Percentiles rank a stretch among this genome's conserved stretches.
Conservation (phyloP, 92 coral and sea anemone species). For the Zoanthus sociatus region DNA sequence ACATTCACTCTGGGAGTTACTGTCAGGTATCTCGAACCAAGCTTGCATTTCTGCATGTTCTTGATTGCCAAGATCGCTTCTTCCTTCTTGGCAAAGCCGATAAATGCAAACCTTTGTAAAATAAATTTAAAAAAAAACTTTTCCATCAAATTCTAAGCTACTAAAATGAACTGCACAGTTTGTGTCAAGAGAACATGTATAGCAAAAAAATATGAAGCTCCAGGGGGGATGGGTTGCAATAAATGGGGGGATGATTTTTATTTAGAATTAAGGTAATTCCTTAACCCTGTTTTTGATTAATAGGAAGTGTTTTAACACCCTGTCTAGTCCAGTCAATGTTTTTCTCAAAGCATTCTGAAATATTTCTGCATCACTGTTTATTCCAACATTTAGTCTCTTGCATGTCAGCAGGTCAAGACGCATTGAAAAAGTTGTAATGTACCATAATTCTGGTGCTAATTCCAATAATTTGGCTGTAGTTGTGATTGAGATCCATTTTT, state of each 20-base stretch:
- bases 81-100: constrained; percentile 8
- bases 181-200: no score
- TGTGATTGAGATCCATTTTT: constrained; percentile 50
- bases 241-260: no score
- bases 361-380: constrained; percentile 60
- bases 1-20: constrained; percentile 16
- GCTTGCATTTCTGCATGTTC: constrained; percentile 31
- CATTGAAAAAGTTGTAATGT: constrained; percentile 41
- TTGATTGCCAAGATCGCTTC: constrained; percentile 35
- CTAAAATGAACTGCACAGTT: no score
- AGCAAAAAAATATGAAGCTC: no score
- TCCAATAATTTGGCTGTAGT: constrained; percentile 20
- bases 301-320: constrained; percentile 30
- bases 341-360: constrained; percentile 56
- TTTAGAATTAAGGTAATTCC: no score
- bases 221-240: no score
- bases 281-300: no score
- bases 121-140: not conserved
- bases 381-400: constrained; percentile 50
- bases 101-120: not conserved
- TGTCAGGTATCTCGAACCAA: constrained; percentile 1
- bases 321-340: constrained; percentile 49
- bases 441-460: constrained; percentile 35
- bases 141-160: no score
- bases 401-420: constrained; percentile 38